Conservation (phyloP, 92 coral and sea anemone genomes). For the Phenganax subtilis region DNA sequence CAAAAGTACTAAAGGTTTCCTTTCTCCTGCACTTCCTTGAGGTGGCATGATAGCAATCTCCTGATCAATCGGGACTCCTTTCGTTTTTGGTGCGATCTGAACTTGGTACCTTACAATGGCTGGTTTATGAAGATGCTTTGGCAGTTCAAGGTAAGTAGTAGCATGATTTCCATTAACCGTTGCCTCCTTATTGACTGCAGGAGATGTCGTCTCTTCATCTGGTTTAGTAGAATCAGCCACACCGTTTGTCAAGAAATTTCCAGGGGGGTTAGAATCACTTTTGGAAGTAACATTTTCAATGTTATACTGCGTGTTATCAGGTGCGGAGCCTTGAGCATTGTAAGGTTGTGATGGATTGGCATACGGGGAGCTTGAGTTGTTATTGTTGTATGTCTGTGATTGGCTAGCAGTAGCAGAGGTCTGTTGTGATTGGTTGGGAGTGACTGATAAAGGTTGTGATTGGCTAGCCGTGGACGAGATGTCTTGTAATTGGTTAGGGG, state of each 20-base stretch:
- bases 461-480: constrained; percentile 29
- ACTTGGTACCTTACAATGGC: constrained; percentile 30
- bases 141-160: constrained; percentile 24
- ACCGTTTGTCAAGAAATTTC: constrained; percentile 2
- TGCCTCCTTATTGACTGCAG: constrained; percentile 19
- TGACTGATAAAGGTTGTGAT: not conserved
- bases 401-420: constrained; percentile 9
- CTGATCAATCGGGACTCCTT: constrained; percentile 26
- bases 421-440: constrained; percentile 35
- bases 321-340: not conserved
- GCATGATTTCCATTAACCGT: constrained; percentile 33
- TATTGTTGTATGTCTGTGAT: not conserved
- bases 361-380: constrained; percentile 28
- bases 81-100: constrained; percentile 30
- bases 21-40: constrained; percentile 15
- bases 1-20: constrained; percentile 46
- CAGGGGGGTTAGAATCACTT: constrained; percentile 7
- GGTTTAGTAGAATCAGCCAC: not conserved
- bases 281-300: constrained; percentile 18
- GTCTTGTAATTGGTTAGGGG: not conserved
- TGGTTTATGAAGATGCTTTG: constrained; percentile 27
- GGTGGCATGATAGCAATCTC: constrained; percentile 39
- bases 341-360: constrained; percentile 29
- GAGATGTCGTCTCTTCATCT: not conserved
- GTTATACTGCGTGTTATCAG: constrained; percentile 16